A percentile compares a stretch with the other conserved stretches of the same genome.
Conservation (phyloP, 2,888 invertebrate genomes). For the Psylliodes chrysocephalus region DNA sequence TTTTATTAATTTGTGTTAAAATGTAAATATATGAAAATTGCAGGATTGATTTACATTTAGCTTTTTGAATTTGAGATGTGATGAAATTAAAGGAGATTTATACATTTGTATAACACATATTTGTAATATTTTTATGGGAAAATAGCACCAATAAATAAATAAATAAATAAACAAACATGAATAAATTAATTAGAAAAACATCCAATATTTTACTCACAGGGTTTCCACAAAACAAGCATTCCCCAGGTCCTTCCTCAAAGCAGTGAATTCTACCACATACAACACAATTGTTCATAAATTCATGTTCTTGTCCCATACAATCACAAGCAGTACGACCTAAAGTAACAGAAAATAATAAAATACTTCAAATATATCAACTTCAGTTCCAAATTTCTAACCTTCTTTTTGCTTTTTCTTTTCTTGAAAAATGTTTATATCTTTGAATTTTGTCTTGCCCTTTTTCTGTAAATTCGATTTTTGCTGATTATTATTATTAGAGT, state of each 20-base stretch:
- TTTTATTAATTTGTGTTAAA: too few relatives aligned
- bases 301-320: constrained; percentile 92
- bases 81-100: too few relatives aligned
- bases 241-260: constrained; percentile 95
- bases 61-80: too few relatives aligned
- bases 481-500: constrained; percentile 32
- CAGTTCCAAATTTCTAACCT: constrained; percentile 39
- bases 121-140: too few relatives aligned
- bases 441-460: constrained; percentile 55
- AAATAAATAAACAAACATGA: too few relatives aligned
- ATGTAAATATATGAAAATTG: too few relatives aligned
- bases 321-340: constrained; percentile 87
- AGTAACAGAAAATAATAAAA: too few relatives aligned
- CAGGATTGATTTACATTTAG: too few relatives aligned
- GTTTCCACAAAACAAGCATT: constrained; percentile 91
- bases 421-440: constrained; percentile 52
- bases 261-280: constrained; percentile 96
- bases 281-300: constrained; percentile 91
- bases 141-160: too few relatives aligned
- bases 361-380: not conserved
- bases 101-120: too few relatives aligned
- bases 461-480: constrained; percentile 27
- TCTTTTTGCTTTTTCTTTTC: constrained; percentile 53
- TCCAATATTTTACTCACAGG: constrained; percentile 71
- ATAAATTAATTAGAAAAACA: too few relatives aligned